Evolutionary conservation across 2,797 vertebrate genomes (phyloP), one percentile per base, ranked within the genome.

Genomic region (Acomys russatus): DNA sequence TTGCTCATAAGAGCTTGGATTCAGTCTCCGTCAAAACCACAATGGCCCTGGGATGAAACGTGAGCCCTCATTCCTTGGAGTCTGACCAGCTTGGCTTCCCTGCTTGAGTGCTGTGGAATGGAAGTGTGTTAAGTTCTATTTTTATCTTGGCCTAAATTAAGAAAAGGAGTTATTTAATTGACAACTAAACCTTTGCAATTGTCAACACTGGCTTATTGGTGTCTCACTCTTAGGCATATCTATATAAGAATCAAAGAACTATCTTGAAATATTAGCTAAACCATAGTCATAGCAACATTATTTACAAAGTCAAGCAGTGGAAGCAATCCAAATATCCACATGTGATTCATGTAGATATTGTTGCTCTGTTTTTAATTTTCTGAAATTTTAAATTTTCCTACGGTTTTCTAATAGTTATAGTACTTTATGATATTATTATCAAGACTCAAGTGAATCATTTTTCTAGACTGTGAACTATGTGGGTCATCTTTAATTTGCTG

Each of bases 61-160:
- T 82, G 73, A 82, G 88, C 11, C 23, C 38, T 70, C 20, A 17
- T 51, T 61, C 22, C 38, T 61, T 14, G 22, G 35, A 61, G 90
- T 9, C 88, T 63, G 22, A 61, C 79, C n/a, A 64, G 20, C 4
- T 54, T 71, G 15, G 23, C 63, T 94, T 23, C 22, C 8, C 6
- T 90, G 68, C n/a, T 80, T 85, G 56, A 74, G 20, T 28, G 91
- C 3, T 79, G 74, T 95, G 88, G 22, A 63, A 25, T 88, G 56
- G 25, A 88, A 94, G 23, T 20, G 73, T 49, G 71, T 74, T 82
- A 38, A 92, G 1, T 63, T 92, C 70, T 66, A 14, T 74, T 92
- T 92, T 73, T 61, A 73, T 35, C 8, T 82, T 96, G 83, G 22
- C 25, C n/a, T 73, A 15, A 28, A 18, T 61, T 86, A 33, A 79